Evolutionary conservation across 1,140 invertebrate genomes (phyloP).

Genomic region (Pachypsylla venusta): DNA sequence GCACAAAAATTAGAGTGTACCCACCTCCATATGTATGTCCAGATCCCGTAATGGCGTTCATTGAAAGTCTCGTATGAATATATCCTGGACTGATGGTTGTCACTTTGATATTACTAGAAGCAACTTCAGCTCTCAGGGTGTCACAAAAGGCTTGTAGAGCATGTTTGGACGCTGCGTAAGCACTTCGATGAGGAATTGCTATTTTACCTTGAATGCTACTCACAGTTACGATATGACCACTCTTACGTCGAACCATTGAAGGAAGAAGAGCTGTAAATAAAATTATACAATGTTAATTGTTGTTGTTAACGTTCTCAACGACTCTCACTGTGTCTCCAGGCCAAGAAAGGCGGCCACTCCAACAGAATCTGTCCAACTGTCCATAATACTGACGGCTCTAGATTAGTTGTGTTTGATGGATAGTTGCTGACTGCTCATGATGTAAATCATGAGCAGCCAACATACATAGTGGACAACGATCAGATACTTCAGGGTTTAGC

Average conservation of each 20-base stretch:
- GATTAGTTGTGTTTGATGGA: too few species aligned
- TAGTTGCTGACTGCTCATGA: too few species aligned
- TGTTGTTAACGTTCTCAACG: too few species aligned
- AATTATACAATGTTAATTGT: conserved; percentile 7
- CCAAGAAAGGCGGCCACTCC: too few species aligned
- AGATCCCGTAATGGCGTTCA: conserved; percentile 69
- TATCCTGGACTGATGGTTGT: conserved; percentile 77
- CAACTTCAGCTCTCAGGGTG: conserved; percentile 63
- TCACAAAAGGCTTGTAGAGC: conserved; percentile 81
- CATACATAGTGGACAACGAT: too few species aligned
- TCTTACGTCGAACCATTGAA: conserved; percentile 57
- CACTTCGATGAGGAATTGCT: conserved; percentile 69
- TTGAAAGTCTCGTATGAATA: conserved; percentile 69
- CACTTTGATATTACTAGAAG: conserved; percentile 55
- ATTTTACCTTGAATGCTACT: conserved; percentile 88
- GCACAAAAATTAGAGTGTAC: too few species aligned
- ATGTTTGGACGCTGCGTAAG: conserved; percentile 89
- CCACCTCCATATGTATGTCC: conserved; percentile 64
- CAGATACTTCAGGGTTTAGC: too few species aligned
- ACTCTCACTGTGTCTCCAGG: too few species aligned
- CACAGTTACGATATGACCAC: conserved; percentile 76
- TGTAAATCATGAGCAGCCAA: too few species aligned
- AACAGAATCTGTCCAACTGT: too few species aligned
- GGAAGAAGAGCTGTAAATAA: conserved; percentile 54
- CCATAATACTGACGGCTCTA: too few species aligned